Evolutionary conservation across 2,113 vertebrate genomes (phyloP).

Genomic region (Neoarius graeffei): DNA sequence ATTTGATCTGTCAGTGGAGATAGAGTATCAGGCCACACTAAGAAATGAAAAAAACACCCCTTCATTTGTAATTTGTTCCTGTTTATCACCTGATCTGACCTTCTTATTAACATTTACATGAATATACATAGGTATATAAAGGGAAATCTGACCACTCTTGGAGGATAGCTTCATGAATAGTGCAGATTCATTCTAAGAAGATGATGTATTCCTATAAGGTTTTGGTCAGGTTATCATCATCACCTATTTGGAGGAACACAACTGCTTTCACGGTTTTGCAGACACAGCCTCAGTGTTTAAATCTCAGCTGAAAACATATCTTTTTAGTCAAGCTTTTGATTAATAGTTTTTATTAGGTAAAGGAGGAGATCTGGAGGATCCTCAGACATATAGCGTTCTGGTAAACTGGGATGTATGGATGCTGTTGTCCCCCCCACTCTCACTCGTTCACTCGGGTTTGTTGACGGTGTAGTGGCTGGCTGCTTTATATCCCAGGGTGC

Average conservation of each 20-base stretch:
- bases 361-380: too few species aligned
- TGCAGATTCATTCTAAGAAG: conserved; percentile 40
- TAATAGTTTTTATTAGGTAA: too few species aligned
- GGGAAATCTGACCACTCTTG: conserved; percentile 18
- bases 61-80: conserved; percentile 41
- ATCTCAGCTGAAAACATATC: too few species aligned
- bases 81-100: conserved; percentile 53
- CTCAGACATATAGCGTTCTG: too few species aligned
- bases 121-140: conserved; percentile 46
- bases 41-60: conserved; percentile 18
- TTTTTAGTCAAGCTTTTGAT: too few species aligned
- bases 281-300: too few species aligned
- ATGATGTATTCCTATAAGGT: conserved; percentile 48
- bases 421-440: too few species aligned
- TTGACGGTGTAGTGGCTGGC: too few species aligned
- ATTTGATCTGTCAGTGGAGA: conserved; percentile 42
- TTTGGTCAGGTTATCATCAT: conserved; percentile 34
- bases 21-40: conserved; percentile 18
- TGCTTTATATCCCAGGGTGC: too few species aligned
- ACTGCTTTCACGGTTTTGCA: not conserved
- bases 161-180: conserved; percentile 39
- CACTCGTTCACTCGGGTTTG: too few species aligned
- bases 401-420: too few species aligned
- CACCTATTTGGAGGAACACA: conserved; percentile 27
- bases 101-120: conserved; percentile 46